These are phyloP conservation scores for Drosophila tristis DNA, from an alignment of 1,140 invertebrate genomes.

Conservation along the genomic window DNA sequence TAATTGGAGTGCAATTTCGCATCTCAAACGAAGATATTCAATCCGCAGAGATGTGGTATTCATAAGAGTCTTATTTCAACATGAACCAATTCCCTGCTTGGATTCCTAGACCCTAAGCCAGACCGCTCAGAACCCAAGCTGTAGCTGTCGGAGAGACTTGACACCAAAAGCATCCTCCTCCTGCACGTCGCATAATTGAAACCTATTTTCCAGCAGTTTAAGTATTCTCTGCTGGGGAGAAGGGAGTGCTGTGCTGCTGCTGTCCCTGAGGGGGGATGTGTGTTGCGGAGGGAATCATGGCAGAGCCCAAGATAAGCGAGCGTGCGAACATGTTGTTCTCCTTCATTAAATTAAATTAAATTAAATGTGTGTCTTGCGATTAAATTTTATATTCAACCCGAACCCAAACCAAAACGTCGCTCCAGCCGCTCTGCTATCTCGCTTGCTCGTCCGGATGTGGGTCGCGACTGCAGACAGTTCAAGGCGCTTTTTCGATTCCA, in stretches of 20 bases:
- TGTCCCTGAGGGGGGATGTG: constrained; percentile 13
- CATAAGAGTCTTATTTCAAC: no score
- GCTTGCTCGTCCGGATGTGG: neutral
- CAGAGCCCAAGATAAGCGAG: constrained; percentile 49
- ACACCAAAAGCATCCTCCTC: neutral
- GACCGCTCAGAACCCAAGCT: no score
- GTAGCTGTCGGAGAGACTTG: no score
- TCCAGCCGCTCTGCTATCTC: neutral
- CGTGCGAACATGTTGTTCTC: constrained; percentile 36
- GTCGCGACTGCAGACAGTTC: constrained; percentile 30
- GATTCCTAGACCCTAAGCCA: no score
- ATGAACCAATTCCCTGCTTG: no score
- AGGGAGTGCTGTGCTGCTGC: no score
- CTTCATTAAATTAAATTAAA: constrained; percentile 59
- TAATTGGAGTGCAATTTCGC: no score
- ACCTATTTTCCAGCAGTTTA: constrained; percentile 41
- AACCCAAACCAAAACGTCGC: neutral
- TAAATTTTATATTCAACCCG: constrained; percentile 56
- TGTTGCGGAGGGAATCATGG: constrained; percentile 31
- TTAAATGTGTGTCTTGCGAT: constrained; percentile 61
- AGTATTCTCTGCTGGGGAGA: constrained; percentile 15
- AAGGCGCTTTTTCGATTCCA: constrained; percentile 53
- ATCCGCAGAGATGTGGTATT: no score
- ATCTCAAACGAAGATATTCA: no score
- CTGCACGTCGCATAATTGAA: constrained; percentile 27